Evolutionary conservation across 2,113 vertebrate species (phyloP).

Genomic region (Semnornis frantzii): DNA sequence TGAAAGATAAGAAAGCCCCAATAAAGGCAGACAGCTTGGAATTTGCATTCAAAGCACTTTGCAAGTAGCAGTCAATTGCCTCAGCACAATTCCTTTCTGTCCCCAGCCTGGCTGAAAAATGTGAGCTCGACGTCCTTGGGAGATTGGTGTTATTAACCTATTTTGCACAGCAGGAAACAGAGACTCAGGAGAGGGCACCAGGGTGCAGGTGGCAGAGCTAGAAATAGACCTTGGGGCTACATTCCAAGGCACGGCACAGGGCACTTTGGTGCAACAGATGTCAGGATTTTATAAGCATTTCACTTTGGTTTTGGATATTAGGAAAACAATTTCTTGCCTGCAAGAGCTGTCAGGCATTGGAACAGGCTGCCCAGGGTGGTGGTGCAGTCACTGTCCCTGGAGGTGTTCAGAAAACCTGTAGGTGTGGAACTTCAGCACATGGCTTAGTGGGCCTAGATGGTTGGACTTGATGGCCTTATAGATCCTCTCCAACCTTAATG

Average conservation of each 20-base stretch:
- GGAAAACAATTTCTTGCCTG: neutral
- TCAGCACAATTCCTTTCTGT: neutral
- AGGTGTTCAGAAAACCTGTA: too few species aligned
- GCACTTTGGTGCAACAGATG: neutral
- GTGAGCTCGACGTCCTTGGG: neutral
- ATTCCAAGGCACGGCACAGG: neutral
- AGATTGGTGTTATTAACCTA: neutral
- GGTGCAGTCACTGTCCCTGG: too few species aligned
- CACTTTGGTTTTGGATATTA: too few species aligned
- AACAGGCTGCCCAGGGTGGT: too few species aligned
- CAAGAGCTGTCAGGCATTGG: too few species aligned
- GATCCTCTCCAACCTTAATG: too few species aligned
- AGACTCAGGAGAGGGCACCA: neutral
- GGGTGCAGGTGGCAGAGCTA: neutral
- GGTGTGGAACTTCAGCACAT: too few species aligned
- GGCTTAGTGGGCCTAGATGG: too few species aligned
- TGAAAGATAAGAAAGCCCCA: slow-evolving; percentile 22
- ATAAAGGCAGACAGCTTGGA: neutral
- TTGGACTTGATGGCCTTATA: too few species aligned
- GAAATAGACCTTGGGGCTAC: too few species aligned
- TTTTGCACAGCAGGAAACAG: neutral
- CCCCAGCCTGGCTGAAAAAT: neutral
- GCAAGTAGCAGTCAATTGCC: slow-evolving; percentile 19
- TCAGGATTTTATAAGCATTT: neutral
- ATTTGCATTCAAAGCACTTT: slow-evolving; percentile 38